Evolutionary conservation across 2,113 vertebrate species (phyloP).

Genomic region (Copsychus sechellarum): DNA sequence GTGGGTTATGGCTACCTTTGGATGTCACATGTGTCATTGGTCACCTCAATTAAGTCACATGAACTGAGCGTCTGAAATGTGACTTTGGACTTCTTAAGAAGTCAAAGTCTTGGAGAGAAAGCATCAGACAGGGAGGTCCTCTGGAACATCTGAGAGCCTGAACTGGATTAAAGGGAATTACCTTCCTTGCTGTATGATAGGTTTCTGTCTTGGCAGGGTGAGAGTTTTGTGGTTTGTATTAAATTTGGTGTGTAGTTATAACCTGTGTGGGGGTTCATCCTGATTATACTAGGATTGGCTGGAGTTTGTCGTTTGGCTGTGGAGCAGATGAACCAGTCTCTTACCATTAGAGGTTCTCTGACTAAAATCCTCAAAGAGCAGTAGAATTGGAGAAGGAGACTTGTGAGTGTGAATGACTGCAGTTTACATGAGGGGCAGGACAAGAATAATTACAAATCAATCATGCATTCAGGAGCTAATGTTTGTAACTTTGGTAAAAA

Average conservation of each 20-base stretch:
- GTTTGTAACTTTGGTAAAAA: conserved; percentile 3
- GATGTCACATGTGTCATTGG: neutral
- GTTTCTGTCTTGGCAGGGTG: neutral
- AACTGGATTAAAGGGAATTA: neutral
- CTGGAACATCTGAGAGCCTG: neutral
- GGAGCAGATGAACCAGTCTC: neutral
- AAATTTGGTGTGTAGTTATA: neutral
- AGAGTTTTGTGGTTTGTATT: neutral
- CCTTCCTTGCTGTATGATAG: neutral
- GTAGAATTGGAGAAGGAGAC: neutral
- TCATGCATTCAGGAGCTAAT: neutral
- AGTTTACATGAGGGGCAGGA: neutral
- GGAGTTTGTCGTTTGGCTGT: neutral
- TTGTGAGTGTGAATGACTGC: neutral
- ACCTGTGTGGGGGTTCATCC: neutral
- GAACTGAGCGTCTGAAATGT: neutral
- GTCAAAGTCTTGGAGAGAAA: neutral
- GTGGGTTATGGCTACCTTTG: neutral
- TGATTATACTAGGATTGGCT: neutral
- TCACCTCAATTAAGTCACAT: neutral
- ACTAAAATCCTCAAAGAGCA: neutral
- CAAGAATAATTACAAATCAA: conserved; percentile 33
- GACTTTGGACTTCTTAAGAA: neutral
- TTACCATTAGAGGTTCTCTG: neutral
- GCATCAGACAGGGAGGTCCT: neutral